These are phyloP conservation scores for Tachina grossa DNA, from an alignment of 2,888 invertebrate species.

Conservation along the genomic window DNA sequence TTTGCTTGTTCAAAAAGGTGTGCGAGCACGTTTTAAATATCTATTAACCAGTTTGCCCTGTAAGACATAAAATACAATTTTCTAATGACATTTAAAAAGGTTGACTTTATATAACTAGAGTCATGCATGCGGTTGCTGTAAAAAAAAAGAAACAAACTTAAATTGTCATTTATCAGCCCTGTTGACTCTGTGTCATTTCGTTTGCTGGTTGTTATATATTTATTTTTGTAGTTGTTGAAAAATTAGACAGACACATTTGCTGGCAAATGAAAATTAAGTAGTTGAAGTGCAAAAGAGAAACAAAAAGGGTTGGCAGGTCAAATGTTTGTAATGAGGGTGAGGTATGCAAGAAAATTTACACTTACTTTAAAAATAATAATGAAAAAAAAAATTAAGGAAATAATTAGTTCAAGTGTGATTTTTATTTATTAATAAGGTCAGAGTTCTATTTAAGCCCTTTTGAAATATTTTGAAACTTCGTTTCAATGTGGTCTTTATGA, in stretches of 20 bases:
- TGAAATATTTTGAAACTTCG: no score
- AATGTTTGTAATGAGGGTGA: background rate
- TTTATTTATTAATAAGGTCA: no score
- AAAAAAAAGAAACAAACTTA: background rate
- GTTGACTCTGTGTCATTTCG: slow-evolving; percentile 42
- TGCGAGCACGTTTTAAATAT: slow-evolving; percentile 41
- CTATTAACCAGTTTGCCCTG: slow-evolving; percentile 42
- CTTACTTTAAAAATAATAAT: background rate
- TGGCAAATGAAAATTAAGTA: background rate
- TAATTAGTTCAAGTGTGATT: background rate
- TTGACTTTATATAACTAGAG: slow-evolving; percentile 4
- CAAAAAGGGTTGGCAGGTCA: background rate
- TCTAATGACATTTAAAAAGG: slow-evolving; percentile 37
- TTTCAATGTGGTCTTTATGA: no score
- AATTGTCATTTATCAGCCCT: slow-evolving; percentile 49
- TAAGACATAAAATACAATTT: slow-evolving; percentile 14
- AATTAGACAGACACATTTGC: background rate
- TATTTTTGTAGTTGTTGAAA: background rate
- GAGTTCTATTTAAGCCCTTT: no score
- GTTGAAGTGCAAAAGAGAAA: background rate
- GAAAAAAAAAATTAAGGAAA: background rate
- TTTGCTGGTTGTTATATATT: background rate
- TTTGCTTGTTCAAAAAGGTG: background rate
- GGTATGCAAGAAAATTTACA: background rate
- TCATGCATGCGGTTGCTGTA: slow-evolving; percentile 10